Conservation (phyloP, 2,113 vertebrate species). For the Pristiophorus japonicus region DNA sequence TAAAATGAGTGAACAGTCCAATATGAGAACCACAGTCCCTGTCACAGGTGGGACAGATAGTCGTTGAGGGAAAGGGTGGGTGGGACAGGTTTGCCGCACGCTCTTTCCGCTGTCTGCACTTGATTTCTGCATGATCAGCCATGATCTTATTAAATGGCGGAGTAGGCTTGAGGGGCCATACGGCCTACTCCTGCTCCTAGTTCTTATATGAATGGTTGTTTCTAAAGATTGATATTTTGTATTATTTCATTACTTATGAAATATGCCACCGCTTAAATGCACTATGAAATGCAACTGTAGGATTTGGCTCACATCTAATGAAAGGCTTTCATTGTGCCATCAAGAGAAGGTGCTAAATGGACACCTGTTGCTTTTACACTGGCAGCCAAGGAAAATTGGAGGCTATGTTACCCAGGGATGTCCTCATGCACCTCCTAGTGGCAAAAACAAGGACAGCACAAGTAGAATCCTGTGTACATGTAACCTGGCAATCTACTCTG, state of each 20-base stretch:
- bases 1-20: no score
- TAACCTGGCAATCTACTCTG: background rate
- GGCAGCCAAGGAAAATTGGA: background rate
- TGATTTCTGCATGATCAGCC: no score
- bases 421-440: background rate
- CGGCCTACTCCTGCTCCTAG: no score
- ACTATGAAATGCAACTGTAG: background rate
- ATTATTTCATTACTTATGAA: background rate
- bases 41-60: no score
- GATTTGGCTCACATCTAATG: background rate
- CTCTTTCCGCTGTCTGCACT: no score
- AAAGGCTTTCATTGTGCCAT: background rate
- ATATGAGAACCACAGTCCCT: no score
- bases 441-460: background rate
- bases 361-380: background rate
- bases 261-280: background rate
- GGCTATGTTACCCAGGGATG: background rate
- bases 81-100: no score
- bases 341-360: background rate
- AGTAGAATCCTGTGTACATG: background rate
- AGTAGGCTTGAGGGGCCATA: no score
- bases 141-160: no score
- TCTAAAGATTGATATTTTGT: background rate
- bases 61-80: no score
- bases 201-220: no score